These are phyloP conservation scores for Drosophila aldrichi DNA, from an alignment of 2,888 invertebrate species.

Conservation along the genomic window DNA sequence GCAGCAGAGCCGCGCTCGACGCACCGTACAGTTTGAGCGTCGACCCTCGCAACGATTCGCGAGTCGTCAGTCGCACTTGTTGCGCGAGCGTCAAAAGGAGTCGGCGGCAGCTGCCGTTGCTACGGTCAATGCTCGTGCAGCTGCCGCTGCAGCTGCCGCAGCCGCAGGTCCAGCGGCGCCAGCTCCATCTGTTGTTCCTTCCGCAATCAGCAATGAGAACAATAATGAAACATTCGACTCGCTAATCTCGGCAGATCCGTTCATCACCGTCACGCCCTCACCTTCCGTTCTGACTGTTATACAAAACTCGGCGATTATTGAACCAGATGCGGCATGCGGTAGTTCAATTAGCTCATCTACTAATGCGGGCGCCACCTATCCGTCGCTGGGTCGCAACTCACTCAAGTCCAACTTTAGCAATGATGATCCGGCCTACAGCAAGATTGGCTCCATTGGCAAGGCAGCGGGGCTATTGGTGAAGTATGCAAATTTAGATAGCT, in stretches of 20 bases:
- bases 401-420: slow-evolving; percentile 85
- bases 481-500: slow-evolving; percentile 53
- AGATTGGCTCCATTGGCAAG: slow-evolving; percentile 86
- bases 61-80: slow-evolving; percentile 94
- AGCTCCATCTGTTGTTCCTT: slow-evolving; percentile 52
- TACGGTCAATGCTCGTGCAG: slow-evolving; percentile 78
- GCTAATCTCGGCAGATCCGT: slow-evolving; percentile 73
- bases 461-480: slow-evolving; percentile 85
- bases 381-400: slow-evolving; percentile 85
- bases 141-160: slow-evolving; percentile 72
- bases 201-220: slow-evolving; percentile 49
- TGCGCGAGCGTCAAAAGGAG: slow-evolving; percentile 90
- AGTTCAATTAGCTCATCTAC: slow-evolving; percentile 81
- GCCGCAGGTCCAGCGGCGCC: slow-evolving; percentile 38
- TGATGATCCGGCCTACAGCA: slow-evolving; percentile 84
- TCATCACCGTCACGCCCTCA: slow-evolving; percentile 81
- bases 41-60: slow-evolving; percentile 98
- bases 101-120: slow-evolving; percentile 81
- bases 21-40: slow-evolving; percentile 98
- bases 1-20: slow-evolving; percentile 94
- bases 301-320: slow-evolving; percentile 82
- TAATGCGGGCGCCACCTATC: slow-evolving; percentile 78
- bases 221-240: slow-evolving; percentile 75
- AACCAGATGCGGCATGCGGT: slow-evolving; percentile 78
- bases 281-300: slow-evolving; percentile 85